These are phyloP conservation scores for Aricia agestis DNA, from an alignment of 1,140 invertebrate species.

Conservation along the genomic window DNA sequence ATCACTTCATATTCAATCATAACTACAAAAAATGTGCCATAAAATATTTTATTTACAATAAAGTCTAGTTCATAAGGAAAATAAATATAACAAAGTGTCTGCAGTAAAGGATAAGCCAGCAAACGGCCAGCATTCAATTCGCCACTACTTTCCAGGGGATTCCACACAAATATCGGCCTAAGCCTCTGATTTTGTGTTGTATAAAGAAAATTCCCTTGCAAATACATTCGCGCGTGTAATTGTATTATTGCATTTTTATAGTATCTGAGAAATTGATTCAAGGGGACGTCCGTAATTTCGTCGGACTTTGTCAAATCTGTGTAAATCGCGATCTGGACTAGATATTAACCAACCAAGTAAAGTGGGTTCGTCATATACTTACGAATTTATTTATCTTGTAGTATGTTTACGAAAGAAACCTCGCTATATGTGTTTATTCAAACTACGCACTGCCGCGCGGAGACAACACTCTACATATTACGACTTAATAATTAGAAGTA, in stretches of 20 bases:
- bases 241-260: background rate
- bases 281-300: too few species aligned
- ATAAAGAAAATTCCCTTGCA: slow-evolving; percentile 18
- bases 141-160: slow-evolving; percentile 44
- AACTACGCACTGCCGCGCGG: too few species aligned
- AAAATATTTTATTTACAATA: slow-evolving; percentile 11
- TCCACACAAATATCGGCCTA: slow-evolving; percentile 46
- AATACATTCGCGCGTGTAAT: slow-evolving; percentile 23
- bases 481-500: background rate
- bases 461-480: too few species aligned
- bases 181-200: slow-evolving; percentile 37
- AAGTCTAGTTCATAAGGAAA: slow-evolving; percentile 24
- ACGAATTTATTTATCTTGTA: too few species aligned
- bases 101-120: slow-evolving; percentile 49
- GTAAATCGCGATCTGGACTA: too few species aligned
- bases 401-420: too few species aligned
- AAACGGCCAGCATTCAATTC: slow-evolving; percentile 57
- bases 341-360: too few species aligned
- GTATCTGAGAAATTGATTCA: background rate
- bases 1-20: background rate
- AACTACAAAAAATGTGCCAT: background rate
- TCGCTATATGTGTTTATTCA: too few species aligned
- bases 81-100: slow-evolving; percentile 47
- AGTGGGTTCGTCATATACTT: too few species aligned
- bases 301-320: too few species aligned